These are phyloP conservation scores for Fistularia commersonii DNA, from an alignment of 2,797 vertebrate species.

Conservation along the genomic window DNA sequence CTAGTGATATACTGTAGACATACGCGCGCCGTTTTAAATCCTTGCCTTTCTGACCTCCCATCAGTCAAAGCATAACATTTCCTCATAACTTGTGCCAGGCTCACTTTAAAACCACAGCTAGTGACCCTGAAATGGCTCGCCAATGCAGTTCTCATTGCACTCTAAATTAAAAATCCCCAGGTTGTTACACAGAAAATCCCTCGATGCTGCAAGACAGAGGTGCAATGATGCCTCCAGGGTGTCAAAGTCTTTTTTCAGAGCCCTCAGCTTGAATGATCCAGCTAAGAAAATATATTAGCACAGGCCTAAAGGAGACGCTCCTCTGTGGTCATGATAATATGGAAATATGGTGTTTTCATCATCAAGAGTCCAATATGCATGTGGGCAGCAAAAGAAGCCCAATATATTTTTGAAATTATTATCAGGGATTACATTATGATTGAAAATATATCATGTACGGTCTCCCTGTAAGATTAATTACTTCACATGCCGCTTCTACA, in stretches of 20 bases:
- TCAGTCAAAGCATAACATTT: constrained; percentile 9
- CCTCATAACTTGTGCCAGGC: constrained; percentile 9
- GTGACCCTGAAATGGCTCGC: constrained; percentile 27
- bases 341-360: constrained; percentile 57
- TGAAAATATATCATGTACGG: constrained; percentile 27
- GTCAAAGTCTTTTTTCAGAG: constrained; percentile 40
- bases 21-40: constrained; percentile 18
- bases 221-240: constrained; percentile 44
- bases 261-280: constrained; percentile 37
- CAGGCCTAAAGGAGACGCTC: constrained; percentile 15
- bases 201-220: constrained; percentile 4
- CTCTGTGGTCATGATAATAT: constrained; percentile 39
- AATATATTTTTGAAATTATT: constrained; percentile 22
- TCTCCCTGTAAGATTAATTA: constrained; percentile 57
- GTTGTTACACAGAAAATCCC: constrained; percentile 16
- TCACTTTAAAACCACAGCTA: constrained; percentile 14
- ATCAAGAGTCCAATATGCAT: constrained; percentile 37
- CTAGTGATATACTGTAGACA: constrained; percentile 31
- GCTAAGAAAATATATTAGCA: constrained; percentile 42
- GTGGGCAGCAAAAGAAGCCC: constrained; percentile 25
- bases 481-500: constrained; percentile 34
- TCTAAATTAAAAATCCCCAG: constrained; percentile 32
- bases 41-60: constrained; percentile 1
- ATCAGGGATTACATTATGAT: constrained; percentile 17
- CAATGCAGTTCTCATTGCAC: background rate